These are phyloP conservation scores for Geodia barretti DNA, from an alignment of 37 sponge, comb jelly and placozoan species.

Conservation along the genomic window DNA sequence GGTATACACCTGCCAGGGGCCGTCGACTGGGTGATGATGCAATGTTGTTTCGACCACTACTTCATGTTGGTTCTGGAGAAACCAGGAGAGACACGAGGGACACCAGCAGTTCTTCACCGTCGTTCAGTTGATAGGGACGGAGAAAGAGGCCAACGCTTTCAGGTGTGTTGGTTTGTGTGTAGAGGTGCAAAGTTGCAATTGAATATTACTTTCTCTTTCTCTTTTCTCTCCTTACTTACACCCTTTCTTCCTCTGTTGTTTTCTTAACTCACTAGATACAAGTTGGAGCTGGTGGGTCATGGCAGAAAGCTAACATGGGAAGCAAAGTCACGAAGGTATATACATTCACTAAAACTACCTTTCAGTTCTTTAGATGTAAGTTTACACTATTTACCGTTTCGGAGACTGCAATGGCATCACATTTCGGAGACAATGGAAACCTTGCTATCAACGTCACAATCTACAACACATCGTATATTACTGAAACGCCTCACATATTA, in stretches of 20 bases:
- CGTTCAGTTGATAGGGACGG: conserved; percentile 92
- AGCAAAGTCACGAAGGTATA: conserved; percentile 90
- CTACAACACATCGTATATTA: conserved; percentile 31
- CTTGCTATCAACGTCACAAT: conserved; percentile 96
- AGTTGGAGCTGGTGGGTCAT: conserved; percentile 73
- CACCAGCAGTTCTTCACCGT: conserved; percentile 98
- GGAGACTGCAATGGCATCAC: conserved; percentile 89
- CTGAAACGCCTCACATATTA: too few relatives aligned
- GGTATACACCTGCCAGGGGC: conserved; percentile 93
- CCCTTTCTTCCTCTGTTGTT: neutral
- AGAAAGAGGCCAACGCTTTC: conserved; percentile 86
- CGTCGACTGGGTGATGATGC: conserved; percentile 99
- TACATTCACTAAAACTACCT: too few relatives aligned
- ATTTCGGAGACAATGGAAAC: conserved; percentile 94
- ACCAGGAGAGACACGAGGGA: conserved; percentile 85
- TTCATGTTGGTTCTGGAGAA: conserved; percentile 98
- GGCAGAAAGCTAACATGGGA: conserved; percentile 93
- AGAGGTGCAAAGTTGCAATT: neutral
- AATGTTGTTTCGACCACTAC: conserved; percentile 91
- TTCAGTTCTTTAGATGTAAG: too few relatives aligned
- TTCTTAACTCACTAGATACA: conserved; percentile 32
- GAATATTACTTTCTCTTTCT: neutral
- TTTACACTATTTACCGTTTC: too few relatives aligned
- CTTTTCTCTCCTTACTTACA: neutral
- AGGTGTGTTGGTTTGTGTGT: conserved; percentile 34